Conservation (phyloP, 2,888 invertebrate genomes). For the Clitarchus hookeri region DNA sequence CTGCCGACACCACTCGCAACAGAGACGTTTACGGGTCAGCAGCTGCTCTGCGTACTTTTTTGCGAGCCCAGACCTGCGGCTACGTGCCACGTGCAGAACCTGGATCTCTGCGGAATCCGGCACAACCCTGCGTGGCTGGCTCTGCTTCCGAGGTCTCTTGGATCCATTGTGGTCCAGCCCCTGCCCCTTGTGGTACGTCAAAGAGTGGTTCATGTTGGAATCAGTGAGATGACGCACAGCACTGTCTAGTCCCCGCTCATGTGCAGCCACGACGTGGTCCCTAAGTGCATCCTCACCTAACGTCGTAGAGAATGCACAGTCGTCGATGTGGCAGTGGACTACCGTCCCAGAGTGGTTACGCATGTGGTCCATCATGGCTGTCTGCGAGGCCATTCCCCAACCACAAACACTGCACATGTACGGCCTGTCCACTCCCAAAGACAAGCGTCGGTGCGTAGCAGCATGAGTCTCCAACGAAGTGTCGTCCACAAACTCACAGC, state of each 20-base stretch:
- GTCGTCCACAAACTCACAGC: slow-evolving; percentile 60
- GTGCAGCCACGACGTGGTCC: slow-evolving; percentile 47
- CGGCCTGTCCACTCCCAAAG: slow-evolving; percentile 37
- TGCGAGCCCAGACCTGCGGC: slow-evolving; percentile 38
- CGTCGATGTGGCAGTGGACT: slow-evolving; percentile 48
- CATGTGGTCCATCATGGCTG: slow-evolving; percentile 58
- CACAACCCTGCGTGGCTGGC: slow-evolving; percentile 57
- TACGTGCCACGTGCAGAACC: slow-evolving; percentile 12
- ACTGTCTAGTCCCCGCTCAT: slow-evolving; percentile 35
- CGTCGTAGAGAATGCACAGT: slow-evolving; percentile 43
- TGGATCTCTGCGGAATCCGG: slow-evolving; percentile 41
- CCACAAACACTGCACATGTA: slow-evolving; percentile 58
- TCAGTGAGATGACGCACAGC: slow-evolving; percentile 33
- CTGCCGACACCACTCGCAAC: slow-evolving; percentile 52
- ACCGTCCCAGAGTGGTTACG: slow-evolving; percentile 51
- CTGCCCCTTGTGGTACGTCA: not conserved
- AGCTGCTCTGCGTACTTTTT: slow-evolving; percentile 53
- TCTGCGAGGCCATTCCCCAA: slow-evolving; percentile 55
- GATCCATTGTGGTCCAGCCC: slow-evolving; percentile 27
- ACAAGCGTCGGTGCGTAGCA: slow-evolving; percentile 50
- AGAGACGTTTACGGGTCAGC: slow-evolving; percentile 50
- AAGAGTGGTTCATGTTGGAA: slow-evolving; percentile 37
- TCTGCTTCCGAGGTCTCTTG: slow-evolving; percentile 58
- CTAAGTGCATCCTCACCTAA: slow-evolving; percentile 43
- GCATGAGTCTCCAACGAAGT: slow-evolving; percentile 58